phyloP scores from a whole-genome alignment of 1,140 invertebrate genomes.

The Panulirus ornatus region DNA sequence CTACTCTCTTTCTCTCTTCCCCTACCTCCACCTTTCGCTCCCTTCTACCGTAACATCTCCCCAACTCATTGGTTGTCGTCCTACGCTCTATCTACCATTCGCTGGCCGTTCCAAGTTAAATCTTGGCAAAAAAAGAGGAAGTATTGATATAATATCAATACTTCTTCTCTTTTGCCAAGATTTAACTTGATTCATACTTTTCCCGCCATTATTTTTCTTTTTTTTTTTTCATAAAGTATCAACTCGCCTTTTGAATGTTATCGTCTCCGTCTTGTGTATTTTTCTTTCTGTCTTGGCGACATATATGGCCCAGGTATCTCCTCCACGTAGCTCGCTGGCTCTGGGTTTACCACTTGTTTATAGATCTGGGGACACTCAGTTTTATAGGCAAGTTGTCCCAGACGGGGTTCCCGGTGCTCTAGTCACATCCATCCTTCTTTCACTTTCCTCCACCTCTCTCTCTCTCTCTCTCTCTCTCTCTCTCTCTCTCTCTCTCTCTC shows the following conservation, averaged over 20 bases:
- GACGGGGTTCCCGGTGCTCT: neutral
- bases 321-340: neutral
- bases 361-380: no score
- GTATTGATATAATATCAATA: no score
- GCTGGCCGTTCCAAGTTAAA: no score
- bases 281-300: neutral
- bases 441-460: neutral
- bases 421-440: neutral
- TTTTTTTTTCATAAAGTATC: neutral
- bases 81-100: no score
- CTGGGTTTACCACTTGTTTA: neutral
- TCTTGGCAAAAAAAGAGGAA: no score
- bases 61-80: no score
- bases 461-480: neutral
- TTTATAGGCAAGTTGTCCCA: no score
- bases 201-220: neutral
- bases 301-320: neutral
- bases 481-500: neutral
- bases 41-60: neutral
- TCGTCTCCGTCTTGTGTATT: neutral
- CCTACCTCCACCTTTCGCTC: neutral
- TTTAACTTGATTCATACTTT: neutral
- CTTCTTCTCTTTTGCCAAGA: neutral
- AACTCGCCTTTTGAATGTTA: neutral
- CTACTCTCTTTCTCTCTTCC: conserved; percentile 1